These are phyloP conservation scores for Leucophenga montana DNA, from an alignment of 2,888 invertebrate species.

Conservation along the genomic window DNA sequence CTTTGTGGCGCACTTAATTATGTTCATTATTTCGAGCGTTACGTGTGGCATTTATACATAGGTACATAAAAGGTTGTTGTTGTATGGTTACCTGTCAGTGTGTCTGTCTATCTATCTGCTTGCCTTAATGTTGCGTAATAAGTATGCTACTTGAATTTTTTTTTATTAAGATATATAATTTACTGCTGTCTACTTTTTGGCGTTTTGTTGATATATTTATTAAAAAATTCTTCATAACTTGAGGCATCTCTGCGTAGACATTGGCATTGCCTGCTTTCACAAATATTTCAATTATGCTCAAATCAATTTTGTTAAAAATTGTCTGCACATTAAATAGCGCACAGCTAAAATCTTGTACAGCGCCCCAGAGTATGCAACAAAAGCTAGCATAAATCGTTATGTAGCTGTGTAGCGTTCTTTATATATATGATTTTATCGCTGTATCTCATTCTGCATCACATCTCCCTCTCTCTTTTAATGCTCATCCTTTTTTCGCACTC, in stretches of 20 bases:
- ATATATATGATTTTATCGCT: too few species aligned
- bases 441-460: too few species aligned
- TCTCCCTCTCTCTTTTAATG: not conserved
- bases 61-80: constrained; percentile 45
- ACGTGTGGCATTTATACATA: too few species aligned
- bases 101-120: too few species aligned
- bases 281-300: constrained; percentile 50
- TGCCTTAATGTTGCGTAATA: constrained; percentile 6
- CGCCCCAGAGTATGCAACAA: constrained; percentile 9
- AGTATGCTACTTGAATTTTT: constrained; percentile 36
- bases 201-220: not conserved
- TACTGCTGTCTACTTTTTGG: constrained; percentile 47
- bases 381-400: constrained; percentile 25
- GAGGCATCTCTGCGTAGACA: too few species aligned
- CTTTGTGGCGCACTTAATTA: constrained; percentile 56
- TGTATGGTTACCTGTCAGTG: not conserved
- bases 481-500: not conserved
- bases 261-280: constrained; percentile 1
- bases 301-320: constrained; percentile 30
- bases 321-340: too few species aligned
- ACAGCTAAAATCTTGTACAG: not conserved
- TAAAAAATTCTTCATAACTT: not conserved
- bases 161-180: constrained; percentile 62
- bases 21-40: constrained; percentile 58
- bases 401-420: not conserved